Percentiles rank a stretch among this genome's conserved stretches.
These are phyloP conservation scores for Gallinago undulata DNA, from an alignment of 2,113 vertebrate species.

Conservation along the genomic window DNA sequence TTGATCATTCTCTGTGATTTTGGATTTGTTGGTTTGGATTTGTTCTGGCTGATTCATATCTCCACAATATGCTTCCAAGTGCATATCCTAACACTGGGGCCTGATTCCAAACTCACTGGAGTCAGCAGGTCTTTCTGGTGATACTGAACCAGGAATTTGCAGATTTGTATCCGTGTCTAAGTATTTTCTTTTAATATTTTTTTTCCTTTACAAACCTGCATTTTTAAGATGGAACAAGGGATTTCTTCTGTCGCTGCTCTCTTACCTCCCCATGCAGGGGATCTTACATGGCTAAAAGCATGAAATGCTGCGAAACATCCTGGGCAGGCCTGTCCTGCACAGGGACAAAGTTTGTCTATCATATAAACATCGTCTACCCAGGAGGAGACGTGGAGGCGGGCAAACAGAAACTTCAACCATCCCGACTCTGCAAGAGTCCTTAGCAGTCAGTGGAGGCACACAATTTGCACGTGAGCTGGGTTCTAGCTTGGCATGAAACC, in stretches of 20 bases:
- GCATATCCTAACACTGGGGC: neutral
- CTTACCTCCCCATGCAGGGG: neutral
- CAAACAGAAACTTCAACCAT: neutral
- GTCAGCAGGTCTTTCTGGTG: neutral
- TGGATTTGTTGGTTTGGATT: neutral
- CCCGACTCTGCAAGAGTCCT: neutral
- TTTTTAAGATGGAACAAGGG: neutral
- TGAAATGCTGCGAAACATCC: neutral
- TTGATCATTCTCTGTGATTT: neutral
- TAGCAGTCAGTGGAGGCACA: neutral
- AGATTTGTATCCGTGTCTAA: neutral
- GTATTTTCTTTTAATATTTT: neutral
- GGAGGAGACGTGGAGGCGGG: too few relatives aligned
- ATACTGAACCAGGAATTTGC: neutral
- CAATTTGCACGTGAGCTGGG: neutral
- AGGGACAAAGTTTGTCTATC: neutral
- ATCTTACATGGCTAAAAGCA: neutral
- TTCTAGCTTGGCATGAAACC: neutral
- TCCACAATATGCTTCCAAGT: neutral
- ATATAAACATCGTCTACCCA: neutral
- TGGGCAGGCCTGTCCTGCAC: neutral
- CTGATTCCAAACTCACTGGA: neutral
- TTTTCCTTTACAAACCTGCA: neutral
- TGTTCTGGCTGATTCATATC: too few relatives aligned
- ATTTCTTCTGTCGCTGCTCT: neutral